Base-by-base conservation (phyloP, 2,113 vertebrate species). In the Semicossyphus pulcher region DNA sequence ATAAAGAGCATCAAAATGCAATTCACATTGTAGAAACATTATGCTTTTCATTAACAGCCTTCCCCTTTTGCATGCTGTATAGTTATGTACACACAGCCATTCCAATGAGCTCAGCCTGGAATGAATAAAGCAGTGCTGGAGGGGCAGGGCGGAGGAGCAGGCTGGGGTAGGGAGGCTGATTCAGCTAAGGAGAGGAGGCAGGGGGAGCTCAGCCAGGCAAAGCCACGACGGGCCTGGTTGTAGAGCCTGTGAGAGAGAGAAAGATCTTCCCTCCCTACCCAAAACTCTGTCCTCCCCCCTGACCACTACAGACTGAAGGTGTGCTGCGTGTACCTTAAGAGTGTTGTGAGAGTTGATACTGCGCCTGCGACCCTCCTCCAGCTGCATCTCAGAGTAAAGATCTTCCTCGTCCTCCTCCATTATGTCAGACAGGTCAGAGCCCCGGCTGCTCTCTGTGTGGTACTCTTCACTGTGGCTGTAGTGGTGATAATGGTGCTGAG, bases 321-420 rank as follows among this genome's bases (percentile, higher is more conserved):
- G 69, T 57, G 47, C 57, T 31, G 49, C 31, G 9, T 32, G 31
- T 96, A 99, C 98, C 97, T 99, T 99, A 61, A 99, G 97, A 1
- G 97, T 88, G 25, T 91, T 94, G 91, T 98, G 98, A 16, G 98
- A 95, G 23, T 94, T 95, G 74, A 96, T 91, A 9, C 97, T 97
- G 73, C 97, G 92, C 11, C 97, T 91, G 42, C 97, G 91, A 16
- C 95, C 96, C 14, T 97, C 98, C 84, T 99, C 98, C 91, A 97
- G 91, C 78, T 98, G 97, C 96, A 98, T 99, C 90, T 99, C 98
- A 0, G 96, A 97, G 90, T 95, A 98, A 0, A 99, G 94, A 64
- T 99, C 98, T 58, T 99, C 98, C 92, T 99, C 98, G 0, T 99
- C 98, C 82, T 99, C 98, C 88, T 99, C 98, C 96, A 99, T 95